These are phyloP conservation scores for Vimba vimba DNA, from an alignment of 2,113 vertebrate genomes.

Conservation along the genomic window DNA sequence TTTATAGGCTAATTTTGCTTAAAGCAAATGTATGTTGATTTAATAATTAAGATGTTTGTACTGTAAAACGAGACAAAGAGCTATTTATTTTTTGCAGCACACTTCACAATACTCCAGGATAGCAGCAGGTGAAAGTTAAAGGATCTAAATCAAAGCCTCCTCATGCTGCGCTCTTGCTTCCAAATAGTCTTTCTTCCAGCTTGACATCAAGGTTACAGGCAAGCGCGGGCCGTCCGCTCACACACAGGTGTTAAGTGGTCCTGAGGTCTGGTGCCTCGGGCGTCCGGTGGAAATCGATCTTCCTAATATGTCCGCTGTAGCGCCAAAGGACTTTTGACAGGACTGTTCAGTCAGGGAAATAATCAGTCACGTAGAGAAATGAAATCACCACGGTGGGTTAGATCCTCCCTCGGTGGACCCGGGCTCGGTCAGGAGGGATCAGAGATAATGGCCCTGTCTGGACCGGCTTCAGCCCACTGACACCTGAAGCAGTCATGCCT, in stretches of 20 bases:
- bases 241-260: slow-evolving; percentile 41
- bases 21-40: too few species aligned
- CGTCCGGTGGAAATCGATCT: slow-evolving; percentile 57
- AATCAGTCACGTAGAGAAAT: slow-evolving; percentile 52
- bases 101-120: slow-evolving; percentile 47
- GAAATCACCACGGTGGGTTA: slow-evolving; percentile 19
- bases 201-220: slow-evolving; percentile 59
- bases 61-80: too few species aligned
- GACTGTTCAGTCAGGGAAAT: slow-evolving; percentile 56
- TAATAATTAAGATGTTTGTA: too few species aligned
- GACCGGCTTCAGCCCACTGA: slow-evolving; percentile 48
- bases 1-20: too few species aligned
- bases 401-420: slow-evolving; percentile 59
- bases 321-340: slow-evolving; percentile 59
- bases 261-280: slow-evolving; percentile 47
- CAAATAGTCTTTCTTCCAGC: neutral
- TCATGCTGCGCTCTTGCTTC: neutral
- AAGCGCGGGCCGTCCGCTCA: slow-evolving; percentile 34
- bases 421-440: slow-evolving; percentile 49
- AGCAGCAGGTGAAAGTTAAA: slow-evolving; percentile 49
- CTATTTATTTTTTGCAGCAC: neutral
- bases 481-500: slow-evolving; percentile 53
- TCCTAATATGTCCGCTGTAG: slow-evolving; percentile 50
- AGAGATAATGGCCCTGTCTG: slow-evolving; percentile 68
- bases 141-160: slow-evolving; percentile 55